These are phyloP conservation scores for Quadroppia sp. DNA, from an alignment of 2,888 invertebrate species.

Conservation along the genomic window DNA sequence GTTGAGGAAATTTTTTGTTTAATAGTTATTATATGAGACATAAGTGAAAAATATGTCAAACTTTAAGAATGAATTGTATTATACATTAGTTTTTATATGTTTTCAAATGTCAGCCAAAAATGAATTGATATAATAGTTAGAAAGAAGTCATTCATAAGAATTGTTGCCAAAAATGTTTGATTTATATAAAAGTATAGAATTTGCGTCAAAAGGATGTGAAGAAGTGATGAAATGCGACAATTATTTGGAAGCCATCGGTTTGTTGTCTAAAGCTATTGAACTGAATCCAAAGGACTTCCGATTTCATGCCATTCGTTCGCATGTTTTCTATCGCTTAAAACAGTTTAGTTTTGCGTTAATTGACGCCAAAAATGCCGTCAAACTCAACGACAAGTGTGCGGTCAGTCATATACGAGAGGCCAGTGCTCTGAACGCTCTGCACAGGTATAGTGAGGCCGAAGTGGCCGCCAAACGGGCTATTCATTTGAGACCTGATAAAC, in stretches of 20 bases:
- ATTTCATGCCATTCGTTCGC: neutral
- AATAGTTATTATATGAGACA: too few species aligned
- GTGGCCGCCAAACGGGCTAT: neutral
- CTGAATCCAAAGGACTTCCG: neutral
- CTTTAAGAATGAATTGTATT: too few species aligned
- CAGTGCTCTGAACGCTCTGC: neutral
- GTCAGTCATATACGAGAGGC: neutral
- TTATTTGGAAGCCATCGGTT: neutral
- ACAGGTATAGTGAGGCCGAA: neutral
- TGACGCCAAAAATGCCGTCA: neutral
- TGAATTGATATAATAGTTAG: too few species aligned
- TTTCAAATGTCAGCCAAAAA: too few species aligned
- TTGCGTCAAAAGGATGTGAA: slow-evolving; percentile 18
- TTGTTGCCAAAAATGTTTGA: too few species aligned
- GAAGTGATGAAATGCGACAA: neutral
- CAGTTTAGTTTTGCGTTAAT: neutral
- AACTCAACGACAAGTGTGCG: neutral
- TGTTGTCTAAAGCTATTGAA: neutral
- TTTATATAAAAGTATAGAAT: neutral
- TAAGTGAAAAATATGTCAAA: too few species aligned
- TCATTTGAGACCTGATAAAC: neutral
- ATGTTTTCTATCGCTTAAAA: neutral
- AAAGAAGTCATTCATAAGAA: too few species aligned
- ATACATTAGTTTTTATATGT: too few species aligned
- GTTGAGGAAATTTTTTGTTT: too few species aligned